Evolutionary conservation across 2,888 invertebrate genomes (phyloP).

Genomic region (Axea sp.): DNA sequence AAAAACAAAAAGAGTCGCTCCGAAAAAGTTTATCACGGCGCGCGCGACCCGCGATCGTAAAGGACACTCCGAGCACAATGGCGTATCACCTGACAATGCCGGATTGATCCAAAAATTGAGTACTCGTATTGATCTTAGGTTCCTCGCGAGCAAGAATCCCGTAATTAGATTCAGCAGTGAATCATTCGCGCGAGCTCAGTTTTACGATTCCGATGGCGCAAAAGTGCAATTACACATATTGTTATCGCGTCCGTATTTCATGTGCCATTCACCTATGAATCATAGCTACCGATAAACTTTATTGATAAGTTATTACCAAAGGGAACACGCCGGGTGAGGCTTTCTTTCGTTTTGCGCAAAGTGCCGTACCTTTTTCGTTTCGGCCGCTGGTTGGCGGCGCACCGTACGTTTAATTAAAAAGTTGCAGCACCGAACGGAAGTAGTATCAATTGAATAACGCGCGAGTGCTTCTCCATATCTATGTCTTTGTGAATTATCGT

Average conservation of each 20-base stretch:
- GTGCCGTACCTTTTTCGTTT: neutral
- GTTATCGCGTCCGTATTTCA: slow-evolving; percentile 42
- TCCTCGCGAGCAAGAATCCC: slow-evolving; percentile 12
- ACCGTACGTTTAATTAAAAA: too few relatives aligned
- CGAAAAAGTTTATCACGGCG: slow-evolving; percentile 42
- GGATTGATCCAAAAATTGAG: slow-evolving; percentile 31
- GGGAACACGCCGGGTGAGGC: neutral
- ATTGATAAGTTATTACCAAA: slow-evolving; percentile 41
- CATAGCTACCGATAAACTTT: slow-evolving; percentile 34
- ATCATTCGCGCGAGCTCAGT: slow-evolving; percentile 16
- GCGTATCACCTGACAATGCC: slow-evolving; percentile 37
- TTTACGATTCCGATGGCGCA: slow-evolving; percentile 25
- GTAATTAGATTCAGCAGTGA: slow-evolving; percentile 49
- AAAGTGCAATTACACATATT: slow-evolving; percentile 52
- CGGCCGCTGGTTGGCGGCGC: too few relatives aligned
- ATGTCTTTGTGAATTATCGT: too few relatives aligned
- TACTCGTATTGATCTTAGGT: slow-evolving; percentile 38
- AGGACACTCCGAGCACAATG: slow-evolving; percentile 39
- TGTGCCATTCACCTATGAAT: slow-evolving; percentile 23
- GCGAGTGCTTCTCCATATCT: too few relatives aligned
- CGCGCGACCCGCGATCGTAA: slow-evolving; percentile 31
- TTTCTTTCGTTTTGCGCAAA: slow-evolving; percentile 1
- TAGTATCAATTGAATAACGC: too few relatives aligned
- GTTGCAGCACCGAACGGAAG: too few relatives aligned
- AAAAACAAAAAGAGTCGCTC: slow-evolving; percentile 13